A percentile compares a stretch with the other conserved stretches of the same genome.
These are phyloP conservation scores for Parotia lawesii DNA, from an alignment of 2,113 vertebrate species.

Conservation along the genomic window DNA sequence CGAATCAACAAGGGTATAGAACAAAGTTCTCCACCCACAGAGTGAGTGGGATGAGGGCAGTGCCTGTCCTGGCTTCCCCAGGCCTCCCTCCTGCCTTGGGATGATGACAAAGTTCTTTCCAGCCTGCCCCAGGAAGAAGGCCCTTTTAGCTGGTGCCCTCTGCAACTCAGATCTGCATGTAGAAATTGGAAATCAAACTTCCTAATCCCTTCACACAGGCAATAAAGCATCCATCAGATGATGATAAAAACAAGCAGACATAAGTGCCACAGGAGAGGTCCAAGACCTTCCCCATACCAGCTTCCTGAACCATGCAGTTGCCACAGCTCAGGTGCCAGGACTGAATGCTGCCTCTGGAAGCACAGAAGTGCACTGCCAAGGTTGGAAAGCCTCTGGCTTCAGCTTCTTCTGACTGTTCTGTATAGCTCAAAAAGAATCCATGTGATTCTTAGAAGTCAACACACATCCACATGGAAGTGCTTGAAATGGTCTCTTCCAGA, in stretches of 20 bases:
- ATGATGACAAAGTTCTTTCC: neutral
- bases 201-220: neutral
- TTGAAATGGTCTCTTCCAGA: neutral
- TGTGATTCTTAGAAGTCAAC: neutral
- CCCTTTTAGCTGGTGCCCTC: neutral
- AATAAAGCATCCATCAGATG: neutral
- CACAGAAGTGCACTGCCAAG: neutral
- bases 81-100: neutral
- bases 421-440: neutral
- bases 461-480: neutral
- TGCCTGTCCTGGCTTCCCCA: neutral
- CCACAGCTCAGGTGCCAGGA: neutral
- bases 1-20: neutral
- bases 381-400: neutral
- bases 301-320: neutral
- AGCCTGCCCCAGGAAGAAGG: neutral
- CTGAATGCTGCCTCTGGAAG: neutral
- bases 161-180: neutral
- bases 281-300: neutral
- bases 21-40: neutral
- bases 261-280: neutral
- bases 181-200: neutral
- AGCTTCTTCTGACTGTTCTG: neutral
- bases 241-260: neutral
- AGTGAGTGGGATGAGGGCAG: neutral